A percentile compares a stretch with the other conserved stretches of the same genome.
phyloP scores from a whole-genome alignment of 35 echinoderm and acorn worm genomes.

The Lytechinus variegatus region DNA sequence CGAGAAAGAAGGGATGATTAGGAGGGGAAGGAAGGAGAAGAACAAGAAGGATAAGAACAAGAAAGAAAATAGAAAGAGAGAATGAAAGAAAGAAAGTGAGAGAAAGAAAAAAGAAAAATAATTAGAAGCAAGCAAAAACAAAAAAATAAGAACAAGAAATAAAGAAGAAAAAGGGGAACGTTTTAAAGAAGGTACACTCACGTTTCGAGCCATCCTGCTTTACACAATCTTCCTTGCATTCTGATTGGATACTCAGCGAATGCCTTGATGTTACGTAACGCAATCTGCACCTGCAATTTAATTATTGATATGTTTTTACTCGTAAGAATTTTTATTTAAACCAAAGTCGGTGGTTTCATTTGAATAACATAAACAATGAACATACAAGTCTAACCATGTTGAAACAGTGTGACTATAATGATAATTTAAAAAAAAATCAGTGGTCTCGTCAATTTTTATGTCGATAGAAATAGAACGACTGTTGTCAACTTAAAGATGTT shows the following conservation, averaged over 20 bases:
- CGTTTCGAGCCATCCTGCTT: constrained; percentile 86
- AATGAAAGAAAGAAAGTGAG: no score
- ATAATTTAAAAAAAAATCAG: no score
- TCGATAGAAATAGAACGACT: no score
- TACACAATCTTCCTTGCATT: constrained; percentile 77
- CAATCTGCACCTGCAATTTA: constrained; percentile 68
- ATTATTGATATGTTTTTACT: no score
- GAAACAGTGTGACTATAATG: no score
- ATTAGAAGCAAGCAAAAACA: neutral
- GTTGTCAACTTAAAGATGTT: no score
- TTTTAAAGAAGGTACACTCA: constrained; percentile 46
- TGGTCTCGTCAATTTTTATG: no score
- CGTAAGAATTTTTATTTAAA: no score
- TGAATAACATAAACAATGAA: no score
- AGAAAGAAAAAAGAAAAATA: no score
- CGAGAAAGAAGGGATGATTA: neutral
- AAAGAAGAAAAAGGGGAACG: neutral
- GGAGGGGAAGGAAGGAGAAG: neutral
- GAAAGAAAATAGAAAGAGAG: neutral
- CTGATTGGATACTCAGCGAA: constrained; percentile 83
- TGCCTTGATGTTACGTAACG: constrained; percentile 77
- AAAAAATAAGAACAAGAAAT: neutral
- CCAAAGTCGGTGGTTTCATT: no score
- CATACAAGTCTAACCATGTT: no score
- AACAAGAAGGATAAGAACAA: neutral